Evolutionary conservation across 1,140 invertebrate species (phyloP), one percentile per base, ranked within the genome.

Genomic region (Polypedilum vanderplanki): DNA sequence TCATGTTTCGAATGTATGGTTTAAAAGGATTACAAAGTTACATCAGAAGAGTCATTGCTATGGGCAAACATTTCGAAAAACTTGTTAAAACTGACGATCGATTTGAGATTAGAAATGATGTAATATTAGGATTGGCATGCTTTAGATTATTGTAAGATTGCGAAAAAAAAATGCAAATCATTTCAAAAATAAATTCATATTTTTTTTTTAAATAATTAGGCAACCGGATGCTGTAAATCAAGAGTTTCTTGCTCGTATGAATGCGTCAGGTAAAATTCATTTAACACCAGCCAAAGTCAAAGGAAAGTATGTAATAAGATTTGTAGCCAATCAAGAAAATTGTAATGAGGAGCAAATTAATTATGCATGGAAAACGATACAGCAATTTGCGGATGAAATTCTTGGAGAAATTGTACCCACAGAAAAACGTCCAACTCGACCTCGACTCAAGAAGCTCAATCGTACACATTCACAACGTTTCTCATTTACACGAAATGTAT

Each of bases 271-370:
- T 3, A 90, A 91, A 79, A 84, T 97, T 20, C 93, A 96, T 81
- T 94, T 97, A 93, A 93, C 96, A 40, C 94, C 94, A 0, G 91
- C 93, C 0, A 87, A 88, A 40, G 87, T 95, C 0, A 91, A 89
- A 82, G 89, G 89, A 24, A 88, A 90, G 79, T 95, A 93, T 80
- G 85, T 88, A 2, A 91, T 98, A 77, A 85, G 93, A 70, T 94
- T 96, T 81, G 96, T 92, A 79, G 90, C 97, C 0, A 91, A 91
- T 57, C 86, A 90, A 12, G 91, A 96, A 81, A 87, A 93, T 78
- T 92, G 94, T 5, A 88, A 81, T 0, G 89, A 93, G 40, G 86
- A 87, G 2, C 90, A 96, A 79, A 90, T 96, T 22, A 84, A 83
- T 85, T 87, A 89, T 76, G 93, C 94, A 0, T 91, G 92, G 87